Conservation (phyloP, 2,797 vertebrate species). For the Bovichtus variegatus region DNA sequence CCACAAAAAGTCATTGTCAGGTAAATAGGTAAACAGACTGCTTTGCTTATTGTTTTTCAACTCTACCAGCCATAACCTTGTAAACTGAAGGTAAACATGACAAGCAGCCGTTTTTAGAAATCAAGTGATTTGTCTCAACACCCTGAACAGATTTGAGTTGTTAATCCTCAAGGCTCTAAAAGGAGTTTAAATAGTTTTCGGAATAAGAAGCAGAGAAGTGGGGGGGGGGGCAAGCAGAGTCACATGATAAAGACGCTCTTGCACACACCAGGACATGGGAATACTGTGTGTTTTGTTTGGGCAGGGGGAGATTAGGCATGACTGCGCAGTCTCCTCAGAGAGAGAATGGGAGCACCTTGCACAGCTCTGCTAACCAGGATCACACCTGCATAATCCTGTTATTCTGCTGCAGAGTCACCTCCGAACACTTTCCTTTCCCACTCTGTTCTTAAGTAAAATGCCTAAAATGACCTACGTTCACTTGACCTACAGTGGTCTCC, state of each 20-base stretch:
- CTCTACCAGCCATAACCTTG: not conserved
- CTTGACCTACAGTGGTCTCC: not conserved
- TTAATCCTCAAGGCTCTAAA: constrained; percentile 19
- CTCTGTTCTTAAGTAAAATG: constrained; percentile 27
- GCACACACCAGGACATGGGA: constrained; percentile 25
- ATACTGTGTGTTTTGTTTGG: constrained; percentile 58
- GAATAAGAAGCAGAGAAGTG: not conserved
- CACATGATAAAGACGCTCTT: constrained; percentile 19
- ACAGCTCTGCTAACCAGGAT: constrained; percentile 40
- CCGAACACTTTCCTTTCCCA: constrained; percentile 30
- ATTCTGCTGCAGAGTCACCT: constrained; percentile 63
- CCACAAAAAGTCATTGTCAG: not conserved
- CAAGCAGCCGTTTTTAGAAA: constrained; percentile 5
- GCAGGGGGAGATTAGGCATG: constrained; percentile 55
- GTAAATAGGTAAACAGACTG: not conserved
- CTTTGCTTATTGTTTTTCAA: not conserved
- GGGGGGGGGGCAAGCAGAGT: constrained; percentile 18
- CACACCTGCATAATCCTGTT: constrained; percentile 70
- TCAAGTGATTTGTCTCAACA: not conserved
- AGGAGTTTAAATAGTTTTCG: constrained; percentile 19
- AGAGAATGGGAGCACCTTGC: constrained; percentile 56
- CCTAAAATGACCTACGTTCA: constrained; percentile 18
- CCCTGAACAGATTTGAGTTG: constrained; percentile 3
- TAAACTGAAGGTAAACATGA: not conserved
- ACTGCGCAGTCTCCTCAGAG: constrained; percentile 51